These are phyloP conservation scores for Pristis pectinata DNA, from an alignment of 2,797 vertebrate genomes.

Conservation along the genomic window DNA sequence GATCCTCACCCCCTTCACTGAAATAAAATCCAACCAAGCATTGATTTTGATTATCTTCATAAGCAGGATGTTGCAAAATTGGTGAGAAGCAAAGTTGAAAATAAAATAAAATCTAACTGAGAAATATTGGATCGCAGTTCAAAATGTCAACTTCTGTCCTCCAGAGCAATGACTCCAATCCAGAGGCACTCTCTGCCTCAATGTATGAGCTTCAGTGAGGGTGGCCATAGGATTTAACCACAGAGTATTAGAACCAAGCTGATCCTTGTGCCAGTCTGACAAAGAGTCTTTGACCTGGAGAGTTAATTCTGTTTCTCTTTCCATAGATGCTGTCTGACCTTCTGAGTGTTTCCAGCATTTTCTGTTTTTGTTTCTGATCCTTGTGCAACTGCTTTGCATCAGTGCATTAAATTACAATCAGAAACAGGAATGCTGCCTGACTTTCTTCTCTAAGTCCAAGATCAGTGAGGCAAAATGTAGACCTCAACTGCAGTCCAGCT, in stretches of 20 bases:
- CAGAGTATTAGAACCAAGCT: no score
- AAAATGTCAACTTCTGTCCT: neutral
- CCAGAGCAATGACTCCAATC: neutral
- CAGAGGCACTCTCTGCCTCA: neutral
- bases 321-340: no score
- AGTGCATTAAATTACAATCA: neutral
- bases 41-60: neutral
- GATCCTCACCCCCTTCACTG: neutral
- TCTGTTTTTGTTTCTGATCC: neutral
- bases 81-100: neutral
- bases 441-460: neutral
- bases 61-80: neutral
- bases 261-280: no score
- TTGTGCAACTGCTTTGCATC: neutral
- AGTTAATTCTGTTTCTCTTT: no score
- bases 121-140: neutral
- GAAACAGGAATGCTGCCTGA: neutral
- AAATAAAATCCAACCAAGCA: neutral
- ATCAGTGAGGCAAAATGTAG: neutral
- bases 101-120: neutral
- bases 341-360: no score
- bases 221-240: neutral
- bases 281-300: no score
- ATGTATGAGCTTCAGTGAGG: neutral
- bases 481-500: neutral